A percentile compares a stretch with the other conserved stretches of the same genome.
Evolutionary conservation across 2,888 invertebrate genomes (phyloP).

Genomic region (Cotesia congregata): DNA sequence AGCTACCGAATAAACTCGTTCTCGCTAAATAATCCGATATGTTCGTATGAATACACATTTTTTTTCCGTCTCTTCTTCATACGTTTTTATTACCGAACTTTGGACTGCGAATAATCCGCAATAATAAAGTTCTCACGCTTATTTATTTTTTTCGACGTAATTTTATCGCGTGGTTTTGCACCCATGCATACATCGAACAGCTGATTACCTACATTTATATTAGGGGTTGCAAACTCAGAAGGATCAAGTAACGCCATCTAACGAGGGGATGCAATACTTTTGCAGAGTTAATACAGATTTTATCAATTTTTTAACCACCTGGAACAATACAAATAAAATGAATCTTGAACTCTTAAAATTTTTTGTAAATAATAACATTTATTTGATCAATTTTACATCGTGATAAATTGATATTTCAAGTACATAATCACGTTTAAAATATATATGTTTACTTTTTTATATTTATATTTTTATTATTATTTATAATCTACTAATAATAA

Average conservation of each 20-base stretch:
- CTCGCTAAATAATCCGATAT: neutral
- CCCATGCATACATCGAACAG: slow-evolving; percentile 28
- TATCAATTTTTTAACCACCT: neutral
- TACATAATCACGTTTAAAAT: slow-evolving; percentile 60
- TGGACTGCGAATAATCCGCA: neutral
- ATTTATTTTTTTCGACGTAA: neutral
- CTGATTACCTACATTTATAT: slow-evolving; percentile 19
- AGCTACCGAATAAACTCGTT: neutral
- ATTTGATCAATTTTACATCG: slow-evolving; percentile 65
- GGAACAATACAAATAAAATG: neutral
- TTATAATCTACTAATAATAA: slow-evolving; percentile 64
- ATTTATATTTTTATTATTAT: slow-evolving; percentile 20
- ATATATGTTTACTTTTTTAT: neutral
- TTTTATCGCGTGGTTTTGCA: slow-evolving; percentile 34
- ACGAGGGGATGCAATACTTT: slow-evolving; percentile 10
- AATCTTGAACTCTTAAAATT: neutral
- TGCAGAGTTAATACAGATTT: neutral
- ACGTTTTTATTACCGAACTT: neutral
- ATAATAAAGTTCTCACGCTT: neutral
- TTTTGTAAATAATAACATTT: slow-evolving; percentile 65
- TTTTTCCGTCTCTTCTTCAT: slow-evolving; percentile 3
- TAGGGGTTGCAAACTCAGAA: slow-evolving; percentile 14
- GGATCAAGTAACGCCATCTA: slow-evolving; percentile 18
- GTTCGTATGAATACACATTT: slow-evolving; percentile 3
- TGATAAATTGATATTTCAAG: slow-evolving; percentile 64